These are phyloP conservation scores for Channa argus DNA, from an alignment of 2,113 vertebrate species.

Conservation along the genomic window DNA sequence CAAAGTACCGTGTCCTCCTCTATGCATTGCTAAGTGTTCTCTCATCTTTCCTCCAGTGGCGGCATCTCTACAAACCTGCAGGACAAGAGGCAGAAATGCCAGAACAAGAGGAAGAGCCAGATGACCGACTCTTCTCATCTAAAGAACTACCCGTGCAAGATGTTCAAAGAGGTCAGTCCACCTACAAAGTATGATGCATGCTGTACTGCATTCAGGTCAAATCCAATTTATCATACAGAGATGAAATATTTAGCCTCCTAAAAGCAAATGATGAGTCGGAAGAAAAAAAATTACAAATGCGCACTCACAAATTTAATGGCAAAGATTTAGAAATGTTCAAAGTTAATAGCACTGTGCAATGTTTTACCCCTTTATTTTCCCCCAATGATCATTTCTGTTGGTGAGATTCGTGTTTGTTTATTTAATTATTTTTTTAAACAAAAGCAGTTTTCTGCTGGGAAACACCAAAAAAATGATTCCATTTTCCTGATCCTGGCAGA, in stretches of 20 bases:
- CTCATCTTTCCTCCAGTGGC: constrained; percentile 70
- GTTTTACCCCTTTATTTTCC: no score
- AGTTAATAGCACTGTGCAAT: no score
- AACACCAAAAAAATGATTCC: neutral
- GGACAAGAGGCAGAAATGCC: constrained; percentile 84
- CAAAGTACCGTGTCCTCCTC: no score
- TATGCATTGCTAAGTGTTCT: neutral
- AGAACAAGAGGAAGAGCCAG: constrained; percentile 88
- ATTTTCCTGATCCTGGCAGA: neutral
- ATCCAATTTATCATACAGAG: no score
- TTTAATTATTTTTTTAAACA: neutral
- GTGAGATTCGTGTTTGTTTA: no score
- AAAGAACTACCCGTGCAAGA: constrained; percentile 88
- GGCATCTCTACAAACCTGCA: constrained; percentile 77
- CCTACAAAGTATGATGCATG: neutral
- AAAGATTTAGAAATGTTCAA: no score
- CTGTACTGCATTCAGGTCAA: no score
- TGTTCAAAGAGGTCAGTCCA: constrained; percentile 85
- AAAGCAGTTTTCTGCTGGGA: neutral
- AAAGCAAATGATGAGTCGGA: no score
- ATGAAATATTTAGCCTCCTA: no score
- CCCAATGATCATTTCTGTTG: no score
- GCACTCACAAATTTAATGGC: no score
- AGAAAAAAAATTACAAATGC: no score
- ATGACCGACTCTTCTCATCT: constrained; percentile 74